Percentiles rank a stretch among this genome's conserved stretches.
Conservation (phyloP, 2,888 invertebrate genomes). For the Microchrysa polita region DNA sequence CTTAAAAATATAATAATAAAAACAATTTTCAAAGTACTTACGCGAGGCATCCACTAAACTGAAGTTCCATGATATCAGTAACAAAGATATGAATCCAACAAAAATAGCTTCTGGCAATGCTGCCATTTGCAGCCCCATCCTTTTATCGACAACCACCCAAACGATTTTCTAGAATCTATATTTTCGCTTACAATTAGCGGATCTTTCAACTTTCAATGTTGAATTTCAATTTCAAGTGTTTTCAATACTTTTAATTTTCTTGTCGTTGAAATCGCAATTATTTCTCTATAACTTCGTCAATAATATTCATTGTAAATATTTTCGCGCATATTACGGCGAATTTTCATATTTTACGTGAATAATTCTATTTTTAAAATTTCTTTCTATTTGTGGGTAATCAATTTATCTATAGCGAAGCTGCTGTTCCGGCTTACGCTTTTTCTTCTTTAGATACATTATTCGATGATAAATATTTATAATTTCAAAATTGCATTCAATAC, state of each 20-base stretch:
- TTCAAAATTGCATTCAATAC: slow-evolving; percentile 19
- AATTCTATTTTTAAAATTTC: slow-evolving; percentile 12
- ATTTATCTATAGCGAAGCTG: slow-evolving; percentile 24
- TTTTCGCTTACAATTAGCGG: neutral
- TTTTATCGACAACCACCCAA: slow-evolving; percentile 39
- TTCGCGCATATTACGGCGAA: neutral
- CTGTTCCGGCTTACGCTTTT: slow-evolving; percentile 34
- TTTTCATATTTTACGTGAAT: neutral
- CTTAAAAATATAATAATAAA: slow-evolving; percentile 8
- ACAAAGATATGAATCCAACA: slow-evolving; percentile 60
- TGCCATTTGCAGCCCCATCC: slow-evolving; percentile 65
- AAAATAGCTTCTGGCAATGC: slow-evolving; percentile 59
- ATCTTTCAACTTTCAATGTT: slow-evolving; percentile 21
- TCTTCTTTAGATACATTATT: slow-evolving; percentile 43
- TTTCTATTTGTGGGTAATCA: neutral
- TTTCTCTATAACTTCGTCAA: slow-evolving; percentile 7
- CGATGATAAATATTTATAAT: neutral
- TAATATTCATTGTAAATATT: neutral
- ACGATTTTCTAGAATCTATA: slow-evolving; percentile 13
- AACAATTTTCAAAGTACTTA: slow-evolving; percentile 59
- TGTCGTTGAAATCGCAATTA: slow-evolving; percentile 5
- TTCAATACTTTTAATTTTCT: slow-evolving; percentile 14
- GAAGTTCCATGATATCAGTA: slow-evolving; percentile 60
- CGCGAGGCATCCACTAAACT: slow-evolving; percentile 62
- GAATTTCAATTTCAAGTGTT: neutral